Percentiles rank a stretch among this genome's conserved stretches.
Evolutionary conservation across 2,797 vertebrate species (phyloP).

Genomic region (Tinamus major): DNA sequence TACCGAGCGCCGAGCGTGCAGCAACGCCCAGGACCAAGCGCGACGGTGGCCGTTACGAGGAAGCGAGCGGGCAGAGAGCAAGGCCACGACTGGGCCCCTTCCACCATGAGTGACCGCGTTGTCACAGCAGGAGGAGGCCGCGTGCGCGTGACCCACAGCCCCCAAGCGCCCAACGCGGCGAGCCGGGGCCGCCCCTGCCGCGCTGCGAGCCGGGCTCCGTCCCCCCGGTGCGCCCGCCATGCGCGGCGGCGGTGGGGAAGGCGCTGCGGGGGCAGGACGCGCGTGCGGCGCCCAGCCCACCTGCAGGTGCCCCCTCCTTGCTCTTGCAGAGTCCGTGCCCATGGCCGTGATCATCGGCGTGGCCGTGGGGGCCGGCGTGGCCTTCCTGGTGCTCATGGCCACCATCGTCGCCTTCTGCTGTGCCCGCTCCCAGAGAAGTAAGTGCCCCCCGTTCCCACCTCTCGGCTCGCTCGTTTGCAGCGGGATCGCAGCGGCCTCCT

Average conservation of each 20-base stretch:
- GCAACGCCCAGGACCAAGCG: too few relatives aligned
- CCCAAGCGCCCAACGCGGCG: too few relatives aligned
- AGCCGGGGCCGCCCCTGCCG: not conserved
- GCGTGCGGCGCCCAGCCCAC: not conserved
- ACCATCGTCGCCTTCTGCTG: constrained; percentile 98
- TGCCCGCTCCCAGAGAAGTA: constrained; percentile 98
- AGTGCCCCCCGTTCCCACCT: constrained; percentile 29
- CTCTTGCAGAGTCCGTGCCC: constrained; percentile 91
- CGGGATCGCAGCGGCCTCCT: constrained; percentile 1
- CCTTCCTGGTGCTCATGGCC: constrained; percentile 95
- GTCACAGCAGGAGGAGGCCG: too few relatives aligned
- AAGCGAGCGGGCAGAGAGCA: too few relatives aligned
- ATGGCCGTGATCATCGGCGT: constrained; percentile 98
- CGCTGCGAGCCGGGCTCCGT: not conserved
- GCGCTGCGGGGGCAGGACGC: not conserved
- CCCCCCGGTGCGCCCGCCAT: not conserved
- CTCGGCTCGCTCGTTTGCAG: not conserved
- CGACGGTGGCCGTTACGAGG: too few relatives aligned
- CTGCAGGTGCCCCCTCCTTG: constrained; percentile 48
- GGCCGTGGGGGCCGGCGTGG: constrained; percentile 95
- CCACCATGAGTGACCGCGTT: too few relatives aligned
- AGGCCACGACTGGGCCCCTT: too few relatives aligned
- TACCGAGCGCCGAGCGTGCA: too few relatives aligned
- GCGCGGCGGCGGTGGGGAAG: not conserved
- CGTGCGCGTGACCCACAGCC: too few relatives aligned